Base-by-base conservation (phyloP, 2,797 vertebrate genomes). In the Melanotaenia parkinsoni region DNA sequence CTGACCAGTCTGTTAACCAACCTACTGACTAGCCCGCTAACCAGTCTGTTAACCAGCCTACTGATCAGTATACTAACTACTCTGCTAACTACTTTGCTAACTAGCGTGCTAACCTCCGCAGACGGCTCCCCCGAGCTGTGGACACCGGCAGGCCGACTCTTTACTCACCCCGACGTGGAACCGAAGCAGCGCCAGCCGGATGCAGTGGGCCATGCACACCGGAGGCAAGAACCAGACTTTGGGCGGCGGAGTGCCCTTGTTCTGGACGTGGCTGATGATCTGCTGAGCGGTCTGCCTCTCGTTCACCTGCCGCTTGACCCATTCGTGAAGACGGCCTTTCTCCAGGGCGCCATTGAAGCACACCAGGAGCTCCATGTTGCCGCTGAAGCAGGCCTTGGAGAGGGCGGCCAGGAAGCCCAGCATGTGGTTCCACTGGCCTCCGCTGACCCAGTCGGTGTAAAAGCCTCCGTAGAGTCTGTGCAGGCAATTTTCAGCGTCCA, bases 361-460 rank as follows among this genome's bases (percentile, higher is more conserved):
- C 67, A 98, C 97, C 92, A 97, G 93, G 74, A 98, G 96, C 95
- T 98, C 95, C 86, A 98, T 98, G 95, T 98, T 98, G 73, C 96
- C 96, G 86, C 91, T 92, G 91, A 96, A 96, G 93, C 96, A 98
- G 94, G 97, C 96, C 95, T 96, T 95, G 83, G 96, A 95, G 64
- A 98, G 95, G 38, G 97, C 97, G 66, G 96, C 95, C 93, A 98
- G 94, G 94, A 97, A 98, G 84, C 96, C 96, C 76, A 98, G 96
- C 97, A 98, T 97, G 95, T 98, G 97, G 94, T 97, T 97, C 97
- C 97, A 97, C 83, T 98, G 97, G 81, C 97, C 97, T 57, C 97
- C 97, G 93, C 96, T 96, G 86, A 97, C 97, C 97, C 97, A 98
- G 96, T 97, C 97, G 86, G 96, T 98, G 95, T 98, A 98, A 91